Evolutionary conservation across 2,888 invertebrate species (phyloP), one percentile per base, ranked within the genome.

Genomic region (Thymelicus sylvestris): DNA sequence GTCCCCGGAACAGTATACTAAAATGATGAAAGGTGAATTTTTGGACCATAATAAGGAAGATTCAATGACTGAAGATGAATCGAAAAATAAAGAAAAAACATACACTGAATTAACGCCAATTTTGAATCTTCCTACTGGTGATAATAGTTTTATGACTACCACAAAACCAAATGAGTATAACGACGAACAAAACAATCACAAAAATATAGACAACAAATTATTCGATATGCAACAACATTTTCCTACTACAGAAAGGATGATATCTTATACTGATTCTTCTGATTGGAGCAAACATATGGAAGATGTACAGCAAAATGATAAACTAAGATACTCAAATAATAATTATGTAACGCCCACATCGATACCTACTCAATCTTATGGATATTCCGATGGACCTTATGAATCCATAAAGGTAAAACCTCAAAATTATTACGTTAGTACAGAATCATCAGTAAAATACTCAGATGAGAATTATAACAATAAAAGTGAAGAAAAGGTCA

Each of bases 1-100:
- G 92, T 88, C 90, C 12, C 83, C 89, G 57, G 89, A 90, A 66
- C 89, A 93, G 70, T 93, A 93, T 65, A 86, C 86, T 31, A 86
- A 85, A 74, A 89, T 92, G 86, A 84, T 93, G 65, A 83, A 86
- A 68, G 82, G 86, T 63, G 85, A 91, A 75, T 70, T 91, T 68
- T 67, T 76, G 64, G 80, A 83, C 68, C 76, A 86, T 3, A 83
- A 79, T 59, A 72, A 72, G 41, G 79, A 77, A 48, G 75, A 81
- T 10, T 41, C 64, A 1, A 50, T 48, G 55, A 77, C 72, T 71
- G 72, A 72, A 66, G 62, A 8, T 39, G 47, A 67, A 55, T 55
- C 19, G 1, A n/a, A 12, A 66, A 48, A 71, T 50, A 67, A 73
- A 55, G 61, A 57, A 41, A 10, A 1, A 2, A n/a, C 0, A 6